phyloP scores from a whole-genome alignment of 1,140 invertebrate genomes.

The Dreissena rostriformis region DNA sequence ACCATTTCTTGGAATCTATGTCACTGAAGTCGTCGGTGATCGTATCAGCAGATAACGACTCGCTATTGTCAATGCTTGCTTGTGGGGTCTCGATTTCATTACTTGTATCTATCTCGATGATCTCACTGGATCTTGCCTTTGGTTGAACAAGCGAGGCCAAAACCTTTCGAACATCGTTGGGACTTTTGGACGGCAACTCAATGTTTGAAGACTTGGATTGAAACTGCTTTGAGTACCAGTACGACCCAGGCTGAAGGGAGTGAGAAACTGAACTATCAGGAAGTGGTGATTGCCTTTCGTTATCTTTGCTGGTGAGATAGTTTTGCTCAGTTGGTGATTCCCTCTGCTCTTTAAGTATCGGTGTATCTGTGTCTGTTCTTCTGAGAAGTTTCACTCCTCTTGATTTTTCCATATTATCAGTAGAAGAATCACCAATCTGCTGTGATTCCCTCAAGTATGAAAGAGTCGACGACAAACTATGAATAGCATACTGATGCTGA shows the following conservation, averaged over 20 bases:
- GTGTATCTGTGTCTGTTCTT: not conserved
- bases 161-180: constrained; percentile 47
- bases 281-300: not conserved
- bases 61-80: constrained; percentile 40
- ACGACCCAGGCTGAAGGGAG: constrained; percentile 44
- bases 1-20: not conserved
- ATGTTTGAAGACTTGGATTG: not conserved
- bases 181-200: constrained; percentile 43
- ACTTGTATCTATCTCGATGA: not conserved
- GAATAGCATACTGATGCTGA: constrained; percentile 23
- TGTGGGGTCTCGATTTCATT: constrained; percentile 12
- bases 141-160: constrained; percentile 26
- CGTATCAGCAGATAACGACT: constrained; percentile 29
- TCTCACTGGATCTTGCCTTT: not conserved
- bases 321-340: too few relatives aligned
- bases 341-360: too few relatives aligned
- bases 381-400: not conserved
- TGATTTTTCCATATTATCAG: not conserved
- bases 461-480: constrained; percentile 43
- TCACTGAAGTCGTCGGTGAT: not conserved
- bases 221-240: constrained; percentile 51
- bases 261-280: not conserved
- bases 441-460: constrained; percentile 27
- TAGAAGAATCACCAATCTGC: not conserved
- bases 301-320: not conserved